These are phyloP conservation scores for Caretta caretta DNA, from an alignment of 2,113 vertebrate species.

Conservation along the genomic window DNA sequence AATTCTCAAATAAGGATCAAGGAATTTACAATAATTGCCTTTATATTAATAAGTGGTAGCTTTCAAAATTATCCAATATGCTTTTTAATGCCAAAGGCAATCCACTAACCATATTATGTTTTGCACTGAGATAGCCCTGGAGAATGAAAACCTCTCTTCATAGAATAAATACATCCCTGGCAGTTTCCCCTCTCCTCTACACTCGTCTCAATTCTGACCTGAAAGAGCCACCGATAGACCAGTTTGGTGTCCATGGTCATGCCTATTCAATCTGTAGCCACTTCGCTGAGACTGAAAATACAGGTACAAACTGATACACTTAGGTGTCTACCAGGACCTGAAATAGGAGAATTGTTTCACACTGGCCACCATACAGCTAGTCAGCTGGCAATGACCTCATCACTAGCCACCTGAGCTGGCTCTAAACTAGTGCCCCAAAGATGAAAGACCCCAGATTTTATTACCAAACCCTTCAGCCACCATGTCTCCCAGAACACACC, in stretches of 20 bases:
- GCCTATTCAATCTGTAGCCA: background rate
- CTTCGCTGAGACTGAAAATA: background rate
- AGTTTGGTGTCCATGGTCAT: background rate
- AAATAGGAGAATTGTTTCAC: background rate
- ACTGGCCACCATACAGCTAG: no score
- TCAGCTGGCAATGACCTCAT: no score
- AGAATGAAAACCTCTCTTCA: no score
- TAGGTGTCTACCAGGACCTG: background rate
- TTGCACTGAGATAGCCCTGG: no score
- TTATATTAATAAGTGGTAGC: background rate
- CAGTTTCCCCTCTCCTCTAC: background rate
- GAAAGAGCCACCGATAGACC: background rate
- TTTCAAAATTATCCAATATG: background rate
- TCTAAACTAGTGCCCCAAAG: background rate
- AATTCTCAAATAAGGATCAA: background rate
- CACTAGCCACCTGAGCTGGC: background rate
- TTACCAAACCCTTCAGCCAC: background rate
- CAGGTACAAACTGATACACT: background rate
- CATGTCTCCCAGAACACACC: background rate
- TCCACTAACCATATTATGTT: background rate
- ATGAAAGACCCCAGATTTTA: background rate
- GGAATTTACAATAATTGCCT: background rate
- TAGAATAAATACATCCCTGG: background rate
- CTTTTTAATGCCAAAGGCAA: background rate
- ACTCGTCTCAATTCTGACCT: background rate